Evolutionary conservation across 2,888 invertebrate species (phyloP).

Genomic region (Rhaphigaster nebulosa): DNA sequence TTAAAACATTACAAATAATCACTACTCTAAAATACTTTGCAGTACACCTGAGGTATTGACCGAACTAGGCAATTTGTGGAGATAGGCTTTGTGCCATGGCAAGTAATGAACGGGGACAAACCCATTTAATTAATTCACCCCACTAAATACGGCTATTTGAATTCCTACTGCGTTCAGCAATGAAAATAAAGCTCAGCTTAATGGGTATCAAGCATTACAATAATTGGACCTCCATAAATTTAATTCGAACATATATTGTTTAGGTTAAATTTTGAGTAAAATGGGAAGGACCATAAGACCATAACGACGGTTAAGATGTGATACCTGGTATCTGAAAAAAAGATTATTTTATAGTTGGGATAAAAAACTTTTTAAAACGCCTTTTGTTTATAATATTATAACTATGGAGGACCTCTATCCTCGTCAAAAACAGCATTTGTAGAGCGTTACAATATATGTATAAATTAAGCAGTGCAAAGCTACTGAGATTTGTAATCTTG

Average conservation of each 20-base stretch:
- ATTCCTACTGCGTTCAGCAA: neutral
- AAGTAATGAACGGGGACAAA: neutral
- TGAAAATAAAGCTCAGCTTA: conserved; percentile 9
- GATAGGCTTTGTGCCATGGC: neutral
- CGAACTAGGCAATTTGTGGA: conserved; percentile 16
- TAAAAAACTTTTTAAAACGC: too few relatives aligned
- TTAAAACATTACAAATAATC: neutral
- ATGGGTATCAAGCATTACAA: neutral
- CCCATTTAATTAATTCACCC: conserved; percentile 23
- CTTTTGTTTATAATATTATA: too few relatives aligned
- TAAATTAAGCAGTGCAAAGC: too few relatives aligned
- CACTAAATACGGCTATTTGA: neutral
- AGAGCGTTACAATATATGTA: too few relatives aligned
- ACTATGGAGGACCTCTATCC: too few relatives aligned
- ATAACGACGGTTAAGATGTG: neutral
- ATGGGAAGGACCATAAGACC: neutral
- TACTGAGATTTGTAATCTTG: too few relatives aligned
- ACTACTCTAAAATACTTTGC: neutral
- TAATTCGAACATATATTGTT: neutral
- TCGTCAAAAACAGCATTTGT: too few relatives aligned
- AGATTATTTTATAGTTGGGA: too few relatives aligned
- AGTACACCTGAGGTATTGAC: neutral
- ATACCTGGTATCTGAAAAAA: too few relatives aligned
- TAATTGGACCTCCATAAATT: neutral
- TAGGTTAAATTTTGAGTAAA: neutral